Percentiles rank a stretch among this genome's conserved stretches.
These are phyloP conservation scores for Aplochiton taeniatus DNA, from an alignment of 2,797 vertebrate genomes.

Conservation along the genomic window DNA sequence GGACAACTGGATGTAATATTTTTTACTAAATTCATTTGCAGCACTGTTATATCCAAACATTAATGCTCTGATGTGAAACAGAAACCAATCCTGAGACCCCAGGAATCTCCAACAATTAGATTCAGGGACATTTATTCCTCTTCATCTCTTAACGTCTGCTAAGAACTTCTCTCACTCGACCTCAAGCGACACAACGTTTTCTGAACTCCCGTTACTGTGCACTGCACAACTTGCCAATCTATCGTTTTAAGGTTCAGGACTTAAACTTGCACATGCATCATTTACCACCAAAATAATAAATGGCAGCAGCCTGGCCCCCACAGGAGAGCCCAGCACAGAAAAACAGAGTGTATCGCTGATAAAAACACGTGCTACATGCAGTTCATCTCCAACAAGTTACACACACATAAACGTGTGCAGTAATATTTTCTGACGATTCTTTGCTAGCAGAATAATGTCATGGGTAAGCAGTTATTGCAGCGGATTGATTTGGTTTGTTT, in stretches of 20 bases:
- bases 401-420: too few species aligned
- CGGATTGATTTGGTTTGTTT: too few species aligned
- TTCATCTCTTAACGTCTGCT: background rate
- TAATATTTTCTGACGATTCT: background rate
- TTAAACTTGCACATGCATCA: background rate
- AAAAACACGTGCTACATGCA: too few species aligned
- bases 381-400: too few species aligned
- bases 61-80: background rate
- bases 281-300: background rate
- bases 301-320: too few species aligned
- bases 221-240: background rate
- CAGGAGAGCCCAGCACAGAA: too few species aligned
- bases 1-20: too few species aligned
- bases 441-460: background rate
- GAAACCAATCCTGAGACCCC: background rate
- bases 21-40: too few species aligned
- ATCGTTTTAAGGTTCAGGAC: background rate
- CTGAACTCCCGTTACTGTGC: constrained; percentile 1
- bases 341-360: too few species aligned
- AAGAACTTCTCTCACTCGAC: background rate
- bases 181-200: background rate
- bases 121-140: background rate
- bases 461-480: background rate
- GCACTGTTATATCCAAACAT: background rate
- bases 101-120: background rate